Evolutionary conservation across 2,797 vertebrate genomes (phyloP).

Genomic region (Trachops cirrhosus): DNA sequence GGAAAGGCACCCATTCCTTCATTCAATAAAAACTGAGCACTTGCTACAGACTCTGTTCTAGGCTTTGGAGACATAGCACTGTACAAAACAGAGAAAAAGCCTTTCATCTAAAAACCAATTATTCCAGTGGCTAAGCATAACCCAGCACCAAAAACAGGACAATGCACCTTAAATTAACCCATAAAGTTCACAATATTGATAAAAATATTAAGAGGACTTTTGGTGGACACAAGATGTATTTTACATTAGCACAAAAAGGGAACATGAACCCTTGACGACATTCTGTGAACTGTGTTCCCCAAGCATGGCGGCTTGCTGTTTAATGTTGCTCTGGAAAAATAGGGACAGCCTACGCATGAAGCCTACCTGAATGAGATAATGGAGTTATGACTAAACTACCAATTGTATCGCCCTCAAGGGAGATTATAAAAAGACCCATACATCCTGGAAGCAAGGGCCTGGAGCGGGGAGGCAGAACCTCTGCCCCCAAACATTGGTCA

Average conservation of each 20-base stretch:
- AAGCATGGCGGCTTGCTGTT: neutral
- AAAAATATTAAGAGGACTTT: neutral
- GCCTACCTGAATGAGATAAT: too few relatives aligned
- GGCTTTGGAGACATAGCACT: neutral
- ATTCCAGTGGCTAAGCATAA: neutral
- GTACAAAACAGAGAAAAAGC: neutral
- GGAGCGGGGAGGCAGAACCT: neutral
- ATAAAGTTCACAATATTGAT: neutral
- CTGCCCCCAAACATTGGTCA: neutral
- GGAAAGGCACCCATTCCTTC: neutral
- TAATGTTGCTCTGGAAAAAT: neutral
- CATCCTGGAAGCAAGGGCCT: neutral
- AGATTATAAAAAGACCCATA: neutral
- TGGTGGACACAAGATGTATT: neutral
- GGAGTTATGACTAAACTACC: neutral
- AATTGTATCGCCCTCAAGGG: neutral
- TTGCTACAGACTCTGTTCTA: neutral
- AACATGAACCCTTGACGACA: neutral
- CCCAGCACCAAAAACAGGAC: neutral
- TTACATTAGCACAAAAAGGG: neutral
- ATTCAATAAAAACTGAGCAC: neutral
- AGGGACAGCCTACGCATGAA: neutral
- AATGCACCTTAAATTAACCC: neutral
- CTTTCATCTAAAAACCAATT: neutral
- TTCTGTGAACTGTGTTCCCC: neutral